These are phyloP conservation scores for Pygoscelis antarcticus DNA, from an alignment of 2,113 vertebrate genomes.

Conservation along the genomic window DNA sequence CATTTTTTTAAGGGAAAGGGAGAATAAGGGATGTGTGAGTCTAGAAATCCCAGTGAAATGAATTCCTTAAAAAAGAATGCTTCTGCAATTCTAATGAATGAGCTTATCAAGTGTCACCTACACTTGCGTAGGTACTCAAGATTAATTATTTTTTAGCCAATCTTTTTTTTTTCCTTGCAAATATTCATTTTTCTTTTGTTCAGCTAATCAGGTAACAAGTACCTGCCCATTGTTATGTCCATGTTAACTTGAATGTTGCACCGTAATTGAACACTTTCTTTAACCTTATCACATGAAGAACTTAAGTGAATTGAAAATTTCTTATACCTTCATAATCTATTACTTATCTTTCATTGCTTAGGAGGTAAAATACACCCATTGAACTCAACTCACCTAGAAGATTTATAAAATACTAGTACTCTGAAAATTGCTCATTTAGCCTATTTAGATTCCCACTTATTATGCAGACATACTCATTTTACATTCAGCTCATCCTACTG, in stretches of 20 bases:
- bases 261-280: not conserved
- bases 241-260: not conserved
- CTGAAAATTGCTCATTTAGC: not conserved
- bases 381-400: not conserved
- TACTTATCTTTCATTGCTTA: not conserved
- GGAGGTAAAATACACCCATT: not conserved
- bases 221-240: not conserved
- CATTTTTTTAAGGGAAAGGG: not conserved
- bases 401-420: not conserved
- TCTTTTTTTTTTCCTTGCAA: not conserved
- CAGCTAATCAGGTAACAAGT: not conserved
- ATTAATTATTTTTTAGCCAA: slow-evolving; percentile 26
- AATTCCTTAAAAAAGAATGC: not conserved
- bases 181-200: not conserved
- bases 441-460: not conserved
- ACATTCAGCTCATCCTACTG: not conserved
- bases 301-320: not conserved
- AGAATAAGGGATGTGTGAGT: not conserved
- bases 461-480: not conserved
- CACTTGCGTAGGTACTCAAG: not conserved
- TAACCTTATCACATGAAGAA: not conserved
- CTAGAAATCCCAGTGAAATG: slow-evolving; percentile 12
- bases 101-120: not conserved
- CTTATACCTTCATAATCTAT: not conserved
- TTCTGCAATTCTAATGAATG: not conserved